Evolutionary conservation across 2,888 invertebrate genomes (phyloP).

Genomic region (Helleia helle): DNA sequence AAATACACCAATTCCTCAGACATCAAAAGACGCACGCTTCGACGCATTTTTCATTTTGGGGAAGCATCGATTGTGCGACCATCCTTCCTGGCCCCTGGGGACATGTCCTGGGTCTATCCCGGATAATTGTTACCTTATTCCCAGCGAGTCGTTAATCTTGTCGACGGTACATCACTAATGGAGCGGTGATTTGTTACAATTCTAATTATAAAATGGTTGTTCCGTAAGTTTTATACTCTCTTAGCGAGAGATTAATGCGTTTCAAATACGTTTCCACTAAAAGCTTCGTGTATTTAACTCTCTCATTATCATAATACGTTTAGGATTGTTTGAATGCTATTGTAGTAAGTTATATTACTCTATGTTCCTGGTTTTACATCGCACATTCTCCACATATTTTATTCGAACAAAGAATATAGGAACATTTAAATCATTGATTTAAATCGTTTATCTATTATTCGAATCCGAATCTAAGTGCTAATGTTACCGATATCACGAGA

Average conservation of each 20-base stretch:
- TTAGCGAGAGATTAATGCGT: conserved; percentile 16
- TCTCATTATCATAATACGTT: conserved; percentile 8
- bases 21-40: conserved; percentile 24
- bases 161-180: conserved; percentile 43
- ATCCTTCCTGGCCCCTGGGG: conserved; percentile 31
- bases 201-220: conserved; percentile 34
- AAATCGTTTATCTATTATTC: too few relatives aligned
- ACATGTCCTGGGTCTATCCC: conserved; percentile 25
- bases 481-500: too few relatives aligned
- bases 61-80: conserved; percentile 26
- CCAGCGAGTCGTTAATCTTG: conserved; percentile 48
- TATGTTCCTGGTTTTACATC: not conserved
- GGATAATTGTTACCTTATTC: conserved; percentile 54
- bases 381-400: not conserved
- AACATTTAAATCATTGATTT: too few relatives aligned
- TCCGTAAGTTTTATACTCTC: conserved; percentile 10
- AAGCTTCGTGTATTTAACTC: conserved; percentile 4
- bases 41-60: conserved; percentile 25
- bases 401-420: too few relatives aligned
- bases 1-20: conserved; percentile 27
- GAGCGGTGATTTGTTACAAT: conserved; percentile 48
- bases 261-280: conserved; percentile 9
- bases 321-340: conserved; percentile 3
- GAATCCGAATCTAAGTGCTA: too few relatives aligned
- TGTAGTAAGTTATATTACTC: not conserved